Percentiles rank a stretch among this genome's conserved stretches.
Conservation (phyloP, 37 sponge, comb jelly and placozoan species). For the Dysidea cf. avara region DNA sequence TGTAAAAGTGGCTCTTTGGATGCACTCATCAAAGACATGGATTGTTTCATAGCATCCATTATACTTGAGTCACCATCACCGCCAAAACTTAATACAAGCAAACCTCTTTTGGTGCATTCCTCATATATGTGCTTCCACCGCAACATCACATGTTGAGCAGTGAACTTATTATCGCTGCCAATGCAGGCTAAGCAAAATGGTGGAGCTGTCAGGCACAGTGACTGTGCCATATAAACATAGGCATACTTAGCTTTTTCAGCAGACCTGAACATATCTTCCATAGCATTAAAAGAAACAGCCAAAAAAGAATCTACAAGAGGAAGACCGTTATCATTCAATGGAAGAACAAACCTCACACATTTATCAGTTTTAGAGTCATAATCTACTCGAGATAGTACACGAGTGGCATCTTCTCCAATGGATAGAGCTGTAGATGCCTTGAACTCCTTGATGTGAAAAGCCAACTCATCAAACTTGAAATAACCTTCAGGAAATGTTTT, state of each 20-base stretch:
- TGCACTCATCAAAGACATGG: no score
- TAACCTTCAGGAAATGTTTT: conserved; percentile 11
- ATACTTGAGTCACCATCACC: conserved; percentile 33
- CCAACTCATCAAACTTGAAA: conserved; percentile 23
- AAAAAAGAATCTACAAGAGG: not conserved
- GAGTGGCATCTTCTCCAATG: conserved; percentile 38
- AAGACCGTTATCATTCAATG: conserved; percentile 18
- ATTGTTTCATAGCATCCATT: conserved; percentile 21
- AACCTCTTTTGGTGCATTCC: conserved; percentile 17
- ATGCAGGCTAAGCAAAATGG: conserved; percentile 26
- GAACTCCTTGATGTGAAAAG: conserved; percentile 1
- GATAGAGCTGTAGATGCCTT: not conserved
- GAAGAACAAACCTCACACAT: conserved; percentile 26
- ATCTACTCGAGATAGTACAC: conserved; percentile 15
- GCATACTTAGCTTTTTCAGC: conserved; percentile 17
- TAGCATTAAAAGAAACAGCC: conserved; percentile 21
- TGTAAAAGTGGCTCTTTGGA: not conserved
- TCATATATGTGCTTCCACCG: conserved; percentile 7
- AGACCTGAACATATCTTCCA: not conserved
- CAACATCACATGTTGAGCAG: conserved; percentile 15
- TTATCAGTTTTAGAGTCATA: conserved; percentile 18
- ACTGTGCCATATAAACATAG: conserved; percentile 38
- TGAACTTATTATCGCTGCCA: conserved; percentile 21
- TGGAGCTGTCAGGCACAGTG: conserved; percentile 5
- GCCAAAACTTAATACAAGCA: conserved; percentile 19